These are phyloP conservation scores for Centropristis striata DNA, from an alignment of 2,113 vertebrate species.

Conservation along the genomic window DNA sequence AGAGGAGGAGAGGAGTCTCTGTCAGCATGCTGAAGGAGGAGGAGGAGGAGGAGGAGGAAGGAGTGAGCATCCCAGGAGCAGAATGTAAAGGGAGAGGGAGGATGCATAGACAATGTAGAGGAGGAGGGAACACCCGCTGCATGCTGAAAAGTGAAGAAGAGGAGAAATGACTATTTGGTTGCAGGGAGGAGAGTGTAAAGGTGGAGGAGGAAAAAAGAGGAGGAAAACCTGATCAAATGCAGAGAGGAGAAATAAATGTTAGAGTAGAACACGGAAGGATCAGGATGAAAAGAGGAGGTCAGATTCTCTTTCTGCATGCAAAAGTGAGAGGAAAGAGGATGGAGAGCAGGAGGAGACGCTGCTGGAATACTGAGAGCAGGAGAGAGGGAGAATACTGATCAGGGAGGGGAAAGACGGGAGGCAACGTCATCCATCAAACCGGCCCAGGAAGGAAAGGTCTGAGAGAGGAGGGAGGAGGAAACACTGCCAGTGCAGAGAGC, in stretches of 20 bases:
- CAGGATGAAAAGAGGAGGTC: slow-evolving; percentile 50
- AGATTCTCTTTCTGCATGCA: slow-evolving; percentile 32
- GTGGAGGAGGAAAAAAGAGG: slow-evolving; percentile 10
- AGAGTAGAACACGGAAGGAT: slow-evolving; percentile 8
- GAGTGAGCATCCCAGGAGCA: slow-evolving; percentile 9
- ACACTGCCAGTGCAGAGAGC: not conserved
- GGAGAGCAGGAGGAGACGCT: slow-evolving; percentile 12
- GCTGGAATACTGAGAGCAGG: slow-evolving; percentile 51
- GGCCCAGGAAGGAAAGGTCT: slow-evolving; percentile 15
- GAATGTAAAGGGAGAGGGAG: slow-evolving; percentile 3
- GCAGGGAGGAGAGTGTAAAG: not conserved
- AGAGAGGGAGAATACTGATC: slow-evolving; percentile 61
- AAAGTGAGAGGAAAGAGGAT: slow-evolving; percentile 4
- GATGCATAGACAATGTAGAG: slow-evolving; percentile 8
- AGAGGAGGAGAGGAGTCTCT: not conserved
- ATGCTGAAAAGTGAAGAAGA: slow-evolving; percentile 39
- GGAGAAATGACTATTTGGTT: not conserved
- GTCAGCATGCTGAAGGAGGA: not conserved
- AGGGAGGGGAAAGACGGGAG: slow-evolving; percentile 45
- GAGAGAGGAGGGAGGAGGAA: not conserved
- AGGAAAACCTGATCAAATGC: not conserved
- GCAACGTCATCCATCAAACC: slow-evolving; percentile 60
- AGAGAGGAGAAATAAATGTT: slow-evolving; percentile 17
- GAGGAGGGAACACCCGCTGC: slow-evolving; percentile 14
- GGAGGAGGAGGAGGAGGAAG: not conserved